Evolutionary conservation across 92 coral and sea anemone genomes (phyloP), one percentile per base, ranked within the genome.

Genomic region (Porites divaricata): DNA sequence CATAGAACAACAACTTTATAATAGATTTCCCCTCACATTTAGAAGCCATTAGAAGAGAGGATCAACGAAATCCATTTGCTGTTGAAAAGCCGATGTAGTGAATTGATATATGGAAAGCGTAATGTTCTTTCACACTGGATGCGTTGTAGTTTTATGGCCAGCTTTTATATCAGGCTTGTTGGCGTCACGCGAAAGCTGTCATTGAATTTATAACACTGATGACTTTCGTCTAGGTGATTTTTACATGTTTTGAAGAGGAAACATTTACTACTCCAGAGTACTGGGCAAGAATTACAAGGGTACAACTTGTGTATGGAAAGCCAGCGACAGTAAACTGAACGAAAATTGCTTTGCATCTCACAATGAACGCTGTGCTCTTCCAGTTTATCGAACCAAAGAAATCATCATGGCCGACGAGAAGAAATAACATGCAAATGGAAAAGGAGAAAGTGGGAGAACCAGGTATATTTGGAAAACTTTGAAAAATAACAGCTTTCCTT

Each of bases 341-440:
- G 45, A 35, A 20, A 56, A 23, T 70, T 77, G 13, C 3, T 35
- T 50, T 67, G 19, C 41, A 24, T 13, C 8, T 70, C 74, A 88
- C 75, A 24, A 91, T 87, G 91, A 84, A 84, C 72, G 16, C 94
- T 21, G 68, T 91, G 59, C 53, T 91, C 23, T 88, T 91, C 79
- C 95, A 91, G 86, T 88, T 80, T 75, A 62, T 91, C 69, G 88
- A 74, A 50, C 79, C 87, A 67, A 91, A 72, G 68, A 70, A 73
- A 70, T 61, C 77, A 20, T 80, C 85, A 76, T 75, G 91, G 83
- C 61, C 84, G 19, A 74, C 80, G 28, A 88, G 67, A 45, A 63
- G 67, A 49, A 87, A 75, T 52, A 83, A 19, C 45, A 84, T 73
- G 20, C 65, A 21, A 58, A 62, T 78, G 51, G 89, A 67, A 45